Conservation (phyloP, 2,888 invertebrate species). For the Eugnorisma glareosa region DNA sequence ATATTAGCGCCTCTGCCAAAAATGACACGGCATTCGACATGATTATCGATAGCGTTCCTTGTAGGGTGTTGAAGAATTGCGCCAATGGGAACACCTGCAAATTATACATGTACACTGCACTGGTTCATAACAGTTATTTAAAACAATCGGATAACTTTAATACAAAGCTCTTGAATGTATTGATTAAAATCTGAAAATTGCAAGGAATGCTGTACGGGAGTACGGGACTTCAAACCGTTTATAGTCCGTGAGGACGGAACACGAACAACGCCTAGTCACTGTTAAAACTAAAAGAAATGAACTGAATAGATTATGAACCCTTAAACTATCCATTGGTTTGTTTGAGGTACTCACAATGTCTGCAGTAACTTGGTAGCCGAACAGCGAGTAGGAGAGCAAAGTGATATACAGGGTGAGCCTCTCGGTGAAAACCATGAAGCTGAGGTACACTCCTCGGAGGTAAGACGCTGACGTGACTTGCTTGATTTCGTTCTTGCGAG, state of each 20-base stretch:
- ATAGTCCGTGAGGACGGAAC: not conserved
- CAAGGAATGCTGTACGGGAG: not conserved
- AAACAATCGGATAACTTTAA: not conserved
- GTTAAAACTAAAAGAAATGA: not conserved
- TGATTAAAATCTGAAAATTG: not conserved
- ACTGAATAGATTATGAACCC: not conserved
- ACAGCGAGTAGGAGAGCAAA: constrained; percentile 93
- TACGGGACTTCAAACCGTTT: not conserved
- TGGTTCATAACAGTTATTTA: constrained; percentile 18
- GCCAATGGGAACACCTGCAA: constrained; percentile 91
- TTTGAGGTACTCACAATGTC: constrained; percentile 87
- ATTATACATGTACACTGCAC: constrained; percentile 62
- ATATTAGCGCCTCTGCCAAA: constrained; percentile 91
- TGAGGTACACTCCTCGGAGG: constrained; percentile 92
- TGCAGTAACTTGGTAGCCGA: constrained; percentile 91
- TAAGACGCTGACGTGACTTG: constrained; percentile 92
- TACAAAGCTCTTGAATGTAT: not conserved
- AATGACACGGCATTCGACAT: constrained; percentile 91
- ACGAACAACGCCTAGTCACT: not conserved
- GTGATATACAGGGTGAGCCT: constrained; percentile 96
- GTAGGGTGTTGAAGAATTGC: constrained; percentile 92
- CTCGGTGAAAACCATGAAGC: constrained; percentile 95
- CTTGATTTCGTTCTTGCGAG: constrained; percentile 93
- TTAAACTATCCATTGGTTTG: not conserved
- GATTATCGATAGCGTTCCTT: constrained; percentile 91